Base-by-base conservation (phyloP, 2,888 invertebrate genomes). In the Pseudeuparius sepicola region DNA sequence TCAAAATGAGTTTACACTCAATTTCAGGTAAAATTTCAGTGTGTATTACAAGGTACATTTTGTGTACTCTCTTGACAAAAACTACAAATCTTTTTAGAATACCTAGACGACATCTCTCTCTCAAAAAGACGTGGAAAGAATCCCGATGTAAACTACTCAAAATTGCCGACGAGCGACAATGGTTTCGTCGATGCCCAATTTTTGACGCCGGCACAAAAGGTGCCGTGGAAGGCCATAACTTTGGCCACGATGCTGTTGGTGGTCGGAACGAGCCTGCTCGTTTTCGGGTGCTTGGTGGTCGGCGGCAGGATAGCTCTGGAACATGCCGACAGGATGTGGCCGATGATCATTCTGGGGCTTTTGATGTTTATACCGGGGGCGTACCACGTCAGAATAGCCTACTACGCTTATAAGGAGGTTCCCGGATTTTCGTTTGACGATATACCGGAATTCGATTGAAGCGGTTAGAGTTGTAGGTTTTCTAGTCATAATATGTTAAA, bases 331-430 rank as follows among this genome's bases (percentile, higher is more conserved):
- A 71, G 89, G 41, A 77, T 86, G 58, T 89, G 87, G 86, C 90
- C 90, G 1, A 72, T 92, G 61, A 75, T 90, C 43, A 79, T 90
- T 47, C 66, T 93, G 52, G 93, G 92, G 17, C 67, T 74, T 13
- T 67, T 93, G 23, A 88, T 90, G 86, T 89, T 92, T 55, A 78
- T 92, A 46, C 92, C 92, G 1, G 92, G 90, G 24, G 82, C 84
- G 32, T 92, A 92, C 62, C 90, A 93, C 57, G 77, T 88, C 29
- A 73, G 87, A 49, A 84, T 92, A 54, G 86, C 89, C 17, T 79
- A 82, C 56, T 84, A 80, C 62, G 90, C 90, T 1, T 87, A 78
- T 59, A 77, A 79, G 48, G 76, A 84, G 54, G 80, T 82, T 53
- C 79, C 80, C 32, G 88, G 88, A 2, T 90, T 80, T 59, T 84